These are phyloP conservation scores for Leptodactylus fuscus DNA, from an alignment of 2,113 vertebrate species.

Conservation along the genomic window DNA sequence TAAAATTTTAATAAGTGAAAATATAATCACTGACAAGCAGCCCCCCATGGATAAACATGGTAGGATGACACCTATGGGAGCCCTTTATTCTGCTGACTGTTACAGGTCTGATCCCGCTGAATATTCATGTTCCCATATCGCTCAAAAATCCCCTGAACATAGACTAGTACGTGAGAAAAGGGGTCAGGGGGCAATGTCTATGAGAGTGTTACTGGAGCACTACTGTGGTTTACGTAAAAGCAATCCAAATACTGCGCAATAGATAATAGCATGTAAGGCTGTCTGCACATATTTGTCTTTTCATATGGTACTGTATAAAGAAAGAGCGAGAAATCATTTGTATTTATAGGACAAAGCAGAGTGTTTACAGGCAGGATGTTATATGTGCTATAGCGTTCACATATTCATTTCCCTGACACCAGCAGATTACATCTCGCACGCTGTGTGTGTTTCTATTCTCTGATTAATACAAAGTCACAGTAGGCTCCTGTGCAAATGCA, in stretches of 20 bases:
- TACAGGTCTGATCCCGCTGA: not conserved
- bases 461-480: slow-evolving; percentile 21
- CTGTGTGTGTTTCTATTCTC: not conserved
- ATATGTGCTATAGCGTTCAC: not conserved
- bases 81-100: not conserved
- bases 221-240: not conserved
- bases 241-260: not conserved
- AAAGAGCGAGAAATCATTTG: not conserved
- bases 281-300: not conserved
- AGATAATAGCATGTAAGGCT: not conserved
- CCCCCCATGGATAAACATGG: too few species aligned
- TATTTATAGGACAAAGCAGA: slow-evolving; percentile 15
- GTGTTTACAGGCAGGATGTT: slow-evolving; percentile 1
- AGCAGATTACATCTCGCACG: not conserved
- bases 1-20: too few species aligned
- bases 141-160: too few species aligned
- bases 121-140: too few species aligned
- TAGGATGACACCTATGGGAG: too few species aligned
- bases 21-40: too few species aligned
- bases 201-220: not conserved
- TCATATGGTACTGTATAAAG: not conserved
- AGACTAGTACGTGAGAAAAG: not conserved
- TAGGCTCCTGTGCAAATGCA: not conserved
- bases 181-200: not conserved
- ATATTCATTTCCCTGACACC: slow-evolving; percentile 16